These are phyloP conservation scores for Cladopsammia gracilis DNA, from an alignment of 64 coral and sea anemone species.

Conservation along the genomic window DNA sequence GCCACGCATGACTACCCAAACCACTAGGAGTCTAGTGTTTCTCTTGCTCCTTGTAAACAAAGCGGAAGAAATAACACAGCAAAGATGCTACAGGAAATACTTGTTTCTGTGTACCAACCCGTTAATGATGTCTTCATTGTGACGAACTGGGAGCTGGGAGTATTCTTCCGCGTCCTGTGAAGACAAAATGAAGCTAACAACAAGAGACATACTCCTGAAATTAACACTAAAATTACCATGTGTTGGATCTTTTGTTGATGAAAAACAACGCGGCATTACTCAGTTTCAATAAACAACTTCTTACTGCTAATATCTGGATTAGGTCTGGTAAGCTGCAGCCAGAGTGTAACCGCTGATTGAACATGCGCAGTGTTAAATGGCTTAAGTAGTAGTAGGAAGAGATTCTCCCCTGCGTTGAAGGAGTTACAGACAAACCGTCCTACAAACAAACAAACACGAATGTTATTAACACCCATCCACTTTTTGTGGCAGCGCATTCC, in stretches of 20 bases:
- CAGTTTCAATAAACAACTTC: not conserved
- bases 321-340: conserved; percentile 87
- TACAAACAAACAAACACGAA: not conserved
- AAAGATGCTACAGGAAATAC: not conserved
- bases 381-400: conserved; percentile 95
- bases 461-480: not conserved
- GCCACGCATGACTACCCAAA: too few relatives aligned
- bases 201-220: not conserved
- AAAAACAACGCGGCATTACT: too few relatives aligned
- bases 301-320: conserved; percentile 84
- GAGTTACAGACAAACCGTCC: conserved; percentile 77
- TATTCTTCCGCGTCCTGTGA: conserved; percentile 88
- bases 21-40: too few relatives aligned
- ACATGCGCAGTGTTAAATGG: conserved; percentile 97
- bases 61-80: too few relatives aligned
- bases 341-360: conserved; percentile 77
- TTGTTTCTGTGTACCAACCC: conserved; percentile 27
- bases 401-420: conserved; percentile 89
- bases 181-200: not conserved
- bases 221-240: not conserved
- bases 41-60: too few relatives aligned
- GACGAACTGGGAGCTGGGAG: conserved; percentile 88
- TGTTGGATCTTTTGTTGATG: too few relatives aligned
- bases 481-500: too few relatives aligned
- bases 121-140: conserved; percentile 97